Evolutionary conservation across 2,797 vertebrate species (phyloP).

Genomic region (Chaetophractus vellerosus): DNA sequence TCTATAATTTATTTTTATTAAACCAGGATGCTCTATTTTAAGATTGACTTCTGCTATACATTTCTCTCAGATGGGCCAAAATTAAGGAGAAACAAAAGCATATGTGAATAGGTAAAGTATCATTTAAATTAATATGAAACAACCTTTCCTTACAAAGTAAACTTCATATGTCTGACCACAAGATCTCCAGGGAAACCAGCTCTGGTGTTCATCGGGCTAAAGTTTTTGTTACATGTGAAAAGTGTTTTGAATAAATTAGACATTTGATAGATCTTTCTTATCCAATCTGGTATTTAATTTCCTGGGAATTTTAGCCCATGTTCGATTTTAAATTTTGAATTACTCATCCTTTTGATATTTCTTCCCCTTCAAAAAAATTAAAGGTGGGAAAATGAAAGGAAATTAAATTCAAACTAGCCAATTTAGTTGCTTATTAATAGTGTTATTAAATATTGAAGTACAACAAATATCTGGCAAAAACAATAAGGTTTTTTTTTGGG

Average conservation of each 20-base stretch:
- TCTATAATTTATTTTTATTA: conserved; percentile 52
- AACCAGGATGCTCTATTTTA: conserved; percentile 44
- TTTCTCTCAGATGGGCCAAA: conserved; percentile 11
- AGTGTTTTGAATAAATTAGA: conserved; percentile 26
- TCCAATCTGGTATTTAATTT: conserved; percentile 4
- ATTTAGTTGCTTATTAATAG: conserved; percentile 29
- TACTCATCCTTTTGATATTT: conserved; percentile 49
- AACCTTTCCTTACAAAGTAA: background rate
- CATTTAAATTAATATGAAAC: conserved; percentile 33
- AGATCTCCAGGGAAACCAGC: background rate
- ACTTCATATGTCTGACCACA: background rate
- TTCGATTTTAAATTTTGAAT: conserved; percentile 40
- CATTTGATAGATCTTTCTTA: conserved; percentile 44
- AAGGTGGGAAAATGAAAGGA: background rate
- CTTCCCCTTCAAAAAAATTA: conserved; percentile 38
- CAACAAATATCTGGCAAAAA: conserved; percentile 50
- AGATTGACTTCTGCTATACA: conserved; percentile 34
- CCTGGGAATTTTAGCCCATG: conserved; percentile 26
- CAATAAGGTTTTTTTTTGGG: background rate
- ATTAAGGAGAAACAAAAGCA: background rate
- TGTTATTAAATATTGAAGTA: conserved; percentile 13
- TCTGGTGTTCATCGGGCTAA: background rate
- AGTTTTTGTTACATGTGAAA: conserved; percentile 10
- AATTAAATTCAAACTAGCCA: background rate
- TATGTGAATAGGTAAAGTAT: background rate